phyloP scores from a whole-genome alignment of 2,888 invertebrate species.

The Lydus trimaculatus region DNA sequence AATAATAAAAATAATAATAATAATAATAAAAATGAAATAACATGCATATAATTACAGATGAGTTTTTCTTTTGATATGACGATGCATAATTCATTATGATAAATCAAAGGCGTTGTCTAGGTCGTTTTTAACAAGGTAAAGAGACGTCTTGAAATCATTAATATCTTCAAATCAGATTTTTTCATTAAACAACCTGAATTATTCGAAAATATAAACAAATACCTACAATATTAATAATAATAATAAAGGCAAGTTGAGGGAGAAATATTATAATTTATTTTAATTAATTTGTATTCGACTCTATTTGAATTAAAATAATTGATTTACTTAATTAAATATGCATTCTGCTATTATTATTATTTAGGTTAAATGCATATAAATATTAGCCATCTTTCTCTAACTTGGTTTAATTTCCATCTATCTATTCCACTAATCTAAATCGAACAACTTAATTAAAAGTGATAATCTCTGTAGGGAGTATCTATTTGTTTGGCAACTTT shows the following conservation, averaged over 20 bases:
- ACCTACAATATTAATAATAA: background rate
- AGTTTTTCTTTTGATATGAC: background rate
- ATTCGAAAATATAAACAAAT: background rate
- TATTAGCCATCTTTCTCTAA: background rate
- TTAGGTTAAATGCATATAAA: background rate
- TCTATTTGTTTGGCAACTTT: background rate
- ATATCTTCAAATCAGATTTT: background rate
- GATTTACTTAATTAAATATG: constrained; percentile 1
- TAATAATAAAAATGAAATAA: background rate
- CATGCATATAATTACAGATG: background rate
- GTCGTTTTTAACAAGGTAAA: background rate
- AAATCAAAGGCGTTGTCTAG: constrained; percentile 7
- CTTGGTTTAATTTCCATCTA: background rate
- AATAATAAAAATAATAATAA: background rate
- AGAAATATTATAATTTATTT: background rate
- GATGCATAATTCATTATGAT: background rate
- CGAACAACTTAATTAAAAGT: background rate
- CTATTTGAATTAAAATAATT: background rate
- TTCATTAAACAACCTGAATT: background rate
- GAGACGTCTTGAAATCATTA: background rate
- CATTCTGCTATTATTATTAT: background rate
- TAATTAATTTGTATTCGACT: background rate
- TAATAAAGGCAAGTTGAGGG: background rate
- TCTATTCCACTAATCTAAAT: background rate
- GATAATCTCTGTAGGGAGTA: background rate